Evolutionary conservation across 2,888 invertebrate species (phyloP), one percentile per base, ranked within the genome.

Genomic region (Creontiades dilutus): DNA sequence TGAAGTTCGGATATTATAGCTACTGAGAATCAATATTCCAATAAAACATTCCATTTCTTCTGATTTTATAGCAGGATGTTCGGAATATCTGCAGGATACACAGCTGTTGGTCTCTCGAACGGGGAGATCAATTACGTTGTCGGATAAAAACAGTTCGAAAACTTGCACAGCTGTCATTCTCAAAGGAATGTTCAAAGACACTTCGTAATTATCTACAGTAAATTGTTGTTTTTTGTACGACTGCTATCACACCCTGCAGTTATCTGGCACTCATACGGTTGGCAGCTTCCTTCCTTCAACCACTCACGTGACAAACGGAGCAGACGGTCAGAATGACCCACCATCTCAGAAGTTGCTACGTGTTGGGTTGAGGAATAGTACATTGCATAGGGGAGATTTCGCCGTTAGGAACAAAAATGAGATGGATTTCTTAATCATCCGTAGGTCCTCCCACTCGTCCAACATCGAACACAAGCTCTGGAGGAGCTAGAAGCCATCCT

Each of bases 111-210:
- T 28, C 16, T 76, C 27, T 37, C 76, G 28, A 28, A 28, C 37
- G 14, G 28, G 46, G 12, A 76, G 81, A 28, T 81, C 81, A n/a
- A 46, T 13, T 3, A 81, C 23, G n/a, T 81, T 46, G 23, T 48
- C 81, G 16, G 28, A 13, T n/a, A 76, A 81, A 81, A 81, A 48
- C 81, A 48, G 23, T 81, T 81, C 81, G n/a, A 81, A 48, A 48
- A 81, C 46, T 19, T 81, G 13, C n/a, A 81, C 48, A 48, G 47
- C 23, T 81, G 81, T 48, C 48, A 37, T 81, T 48, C 48, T 48
- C n/a, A n/a, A n/a, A n/a, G n/a, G n/a, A n/a, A n/a, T n/a, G n/a
- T 48, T 81, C 5, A 48, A 81, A n/a, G n/a, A 81, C 7, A 37
- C 16, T 46, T 28, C 28, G 12, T 76, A 28, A 61, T 61, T 61